These are phyloP conservation scores for Troides aeacus DNA, from an alignment of 2,888 invertebrate genomes.

Conservation along the genomic window DNA sequence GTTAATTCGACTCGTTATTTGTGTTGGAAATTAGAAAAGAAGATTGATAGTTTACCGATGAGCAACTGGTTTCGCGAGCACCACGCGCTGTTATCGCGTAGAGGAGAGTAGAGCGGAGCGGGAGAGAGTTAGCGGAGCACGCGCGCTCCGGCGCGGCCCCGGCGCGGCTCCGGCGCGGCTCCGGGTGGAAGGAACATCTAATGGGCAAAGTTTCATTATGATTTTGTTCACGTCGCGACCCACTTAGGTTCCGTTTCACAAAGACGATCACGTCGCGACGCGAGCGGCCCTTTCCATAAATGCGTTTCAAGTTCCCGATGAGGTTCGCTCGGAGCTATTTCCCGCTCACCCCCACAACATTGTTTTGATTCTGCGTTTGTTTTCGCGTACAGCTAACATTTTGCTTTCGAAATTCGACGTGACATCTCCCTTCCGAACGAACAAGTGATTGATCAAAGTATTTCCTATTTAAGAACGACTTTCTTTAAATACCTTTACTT, in stretches of 20 bases:
- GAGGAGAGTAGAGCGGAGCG: neutral
- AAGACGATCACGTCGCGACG: conserved; percentile 31
- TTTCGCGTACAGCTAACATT: neutral
- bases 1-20: too few relatives aligned
- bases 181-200: neutral
- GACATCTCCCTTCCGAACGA: too few relatives aligned
- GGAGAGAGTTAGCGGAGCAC: neutral
- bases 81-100: neutral
- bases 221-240: conserved; percentile 29
- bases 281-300: conserved; percentile 31
- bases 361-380: conserved; percentile 11
- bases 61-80: neutral
- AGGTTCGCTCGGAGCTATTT: conserved; percentile 28
- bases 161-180: too few relatives aligned
- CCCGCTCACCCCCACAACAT: conserved; percentile 5
- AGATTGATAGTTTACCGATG: too few relatives aligned
- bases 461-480: too few relatives aligned
- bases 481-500: too few relatives aligned
- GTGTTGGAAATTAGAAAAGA: too few relatives aligned
- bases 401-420: neutral
- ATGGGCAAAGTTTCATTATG: conserved; percentile 25
- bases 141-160: too few relatives aligned
- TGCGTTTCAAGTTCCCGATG: conserved; percentile 22
- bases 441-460: too few relatives aligned
- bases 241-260: conserved; percentile 29